A percentile compares a stretch with the other conserved stretches of the same genome.
phyloP scores from a whole-genome alignment of 1,140 invertebrate genomes.

The Sinonovacula constricta region DNA sequence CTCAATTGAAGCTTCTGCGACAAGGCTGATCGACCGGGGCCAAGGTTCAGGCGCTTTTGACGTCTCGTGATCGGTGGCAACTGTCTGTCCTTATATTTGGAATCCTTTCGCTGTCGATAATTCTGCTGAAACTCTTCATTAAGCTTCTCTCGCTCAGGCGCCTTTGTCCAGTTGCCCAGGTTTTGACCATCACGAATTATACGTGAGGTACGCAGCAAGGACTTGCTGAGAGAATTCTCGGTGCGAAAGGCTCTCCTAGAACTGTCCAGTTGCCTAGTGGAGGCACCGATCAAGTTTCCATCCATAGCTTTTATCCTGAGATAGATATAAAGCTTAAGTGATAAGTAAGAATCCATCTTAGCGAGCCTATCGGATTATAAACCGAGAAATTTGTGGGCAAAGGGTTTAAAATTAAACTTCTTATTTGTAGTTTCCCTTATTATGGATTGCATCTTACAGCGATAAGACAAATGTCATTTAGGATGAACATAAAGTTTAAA shows the following conservation, averaged over 20 bases:
- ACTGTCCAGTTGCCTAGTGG: not conserved
- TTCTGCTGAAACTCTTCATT: not conserved
- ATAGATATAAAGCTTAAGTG: not conserved
- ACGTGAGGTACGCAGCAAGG: conserved; percentile 6
- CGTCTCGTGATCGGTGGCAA: conserved; percentile 10
- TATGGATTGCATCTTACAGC: too few species aligned
- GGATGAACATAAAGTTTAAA: too few species aligned
- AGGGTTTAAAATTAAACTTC: too few species aligned
- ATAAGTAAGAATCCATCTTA: not conserved
- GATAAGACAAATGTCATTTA: too few species aligned
- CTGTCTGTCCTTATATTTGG: conserved; percentile 10
- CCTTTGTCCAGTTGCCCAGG: not conserved
- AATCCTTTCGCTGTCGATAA: not conserved
- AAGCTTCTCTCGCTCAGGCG: not conserved
- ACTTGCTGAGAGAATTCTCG: not conserved
- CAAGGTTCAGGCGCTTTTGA: conserved; percentile 7
- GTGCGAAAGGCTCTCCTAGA: not conserved
- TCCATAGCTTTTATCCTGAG: not conserved
- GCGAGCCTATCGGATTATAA: too few species aligned
- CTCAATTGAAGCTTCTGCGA: not conserved
- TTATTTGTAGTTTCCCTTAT: too few species aligned
- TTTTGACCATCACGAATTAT: not conserved
- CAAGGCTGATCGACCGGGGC: conserved; percentile 27
- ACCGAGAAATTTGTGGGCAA: too few species aligned
- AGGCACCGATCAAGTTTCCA: not conserved